phyloP scores from a whole-genome alignment of 53 echinoderm and acorn worm species.

The Stichopus horrens region DNA sequence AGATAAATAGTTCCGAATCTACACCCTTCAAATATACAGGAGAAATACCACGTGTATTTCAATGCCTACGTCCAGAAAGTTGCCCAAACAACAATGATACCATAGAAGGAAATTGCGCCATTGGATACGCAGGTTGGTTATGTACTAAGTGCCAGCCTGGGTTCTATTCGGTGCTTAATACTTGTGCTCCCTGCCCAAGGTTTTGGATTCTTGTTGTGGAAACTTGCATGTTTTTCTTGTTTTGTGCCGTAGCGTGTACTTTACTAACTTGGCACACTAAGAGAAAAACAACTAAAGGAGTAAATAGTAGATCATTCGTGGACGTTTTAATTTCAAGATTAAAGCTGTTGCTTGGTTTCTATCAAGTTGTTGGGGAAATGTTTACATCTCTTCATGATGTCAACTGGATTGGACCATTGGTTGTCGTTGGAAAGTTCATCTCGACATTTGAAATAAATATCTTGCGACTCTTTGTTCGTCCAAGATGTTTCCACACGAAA shows the following conservation, averaged over 20 bases:
- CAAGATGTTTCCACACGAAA: constrained; percentile 2
- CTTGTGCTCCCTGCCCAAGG: background rate
- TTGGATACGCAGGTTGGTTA: constrained; percentile 20
- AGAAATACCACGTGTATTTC: background rate
- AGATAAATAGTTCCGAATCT: too few species aligned
- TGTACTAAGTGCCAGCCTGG: constrained; percentile 13
- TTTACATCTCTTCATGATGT: background rate
- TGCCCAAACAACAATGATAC: constrained; percentile 2
- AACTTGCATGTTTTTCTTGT: background rate
- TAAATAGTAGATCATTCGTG: background rate
- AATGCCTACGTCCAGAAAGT: constrained; percentile 5
- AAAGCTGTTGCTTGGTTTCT: constrained; percentile 32
- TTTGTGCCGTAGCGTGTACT: background rate
- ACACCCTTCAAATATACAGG: background rate
- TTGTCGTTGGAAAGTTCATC: background rate
- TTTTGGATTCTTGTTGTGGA: background rate
- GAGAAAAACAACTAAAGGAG: background rate
- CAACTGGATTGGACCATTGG: background rate
- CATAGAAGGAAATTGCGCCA: constrained; percentile 2
- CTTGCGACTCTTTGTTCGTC: constrained; percentile 6
- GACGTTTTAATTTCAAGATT: constrained; percentile 11
- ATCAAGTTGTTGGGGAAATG: constrained; percentile 9
- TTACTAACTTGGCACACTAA: background rate
- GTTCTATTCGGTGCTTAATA: background rate
- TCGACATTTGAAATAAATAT: background rate